Evolutionary conservation across 2,888 invertebrate species (phyloP).

Genomic region (Chloroclystis v-ata): DNA sequence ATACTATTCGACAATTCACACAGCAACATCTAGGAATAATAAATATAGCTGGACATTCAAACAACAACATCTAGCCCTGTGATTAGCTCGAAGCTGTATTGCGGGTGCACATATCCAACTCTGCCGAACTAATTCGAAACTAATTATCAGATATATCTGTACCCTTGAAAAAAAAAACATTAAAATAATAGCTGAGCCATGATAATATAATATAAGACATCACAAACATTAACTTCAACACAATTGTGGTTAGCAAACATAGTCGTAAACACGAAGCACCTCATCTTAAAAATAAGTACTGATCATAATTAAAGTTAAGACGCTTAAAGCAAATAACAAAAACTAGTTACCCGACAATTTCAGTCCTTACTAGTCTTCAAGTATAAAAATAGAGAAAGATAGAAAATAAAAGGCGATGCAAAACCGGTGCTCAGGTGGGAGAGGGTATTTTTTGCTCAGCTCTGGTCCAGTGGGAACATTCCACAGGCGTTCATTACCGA

Average conservation of each 20-base stretch:
- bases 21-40: too few species aligned
- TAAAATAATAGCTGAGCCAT: too few species aligned
- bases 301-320: constrained; percentile 11
- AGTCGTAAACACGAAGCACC: background rate
- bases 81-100: too few species aligned
- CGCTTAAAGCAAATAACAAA: constrained; percentile 19
- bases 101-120: too few species aligned
- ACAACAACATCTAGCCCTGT: too few species aligned
- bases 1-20: too few species aligned
- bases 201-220: too few species aligned
- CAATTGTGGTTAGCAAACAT: background rate
- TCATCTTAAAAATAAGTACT: constrained; percentile 13
- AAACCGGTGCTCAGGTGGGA: constrained; percentile 69
- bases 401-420: constrained; percentile 53
- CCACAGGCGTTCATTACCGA: constrained; percentile 29
- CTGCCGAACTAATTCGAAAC: too few species aligned
- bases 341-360: constrained; percentile 17
- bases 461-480: constrained; percentile 56
- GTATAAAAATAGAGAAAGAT: constrained; percentile 60
- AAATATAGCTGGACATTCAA: too few species aligned
- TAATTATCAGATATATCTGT: too few species aligned
- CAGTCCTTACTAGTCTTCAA: constrained; percentile 18
- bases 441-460: constrained; percentile 57
- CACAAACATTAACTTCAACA: too few species aligned
- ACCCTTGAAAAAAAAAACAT: too few species aligned